Conservation (phyloP, 2,797 vertebrate species). For the Pipistrellus pipistrellus region DNA sequence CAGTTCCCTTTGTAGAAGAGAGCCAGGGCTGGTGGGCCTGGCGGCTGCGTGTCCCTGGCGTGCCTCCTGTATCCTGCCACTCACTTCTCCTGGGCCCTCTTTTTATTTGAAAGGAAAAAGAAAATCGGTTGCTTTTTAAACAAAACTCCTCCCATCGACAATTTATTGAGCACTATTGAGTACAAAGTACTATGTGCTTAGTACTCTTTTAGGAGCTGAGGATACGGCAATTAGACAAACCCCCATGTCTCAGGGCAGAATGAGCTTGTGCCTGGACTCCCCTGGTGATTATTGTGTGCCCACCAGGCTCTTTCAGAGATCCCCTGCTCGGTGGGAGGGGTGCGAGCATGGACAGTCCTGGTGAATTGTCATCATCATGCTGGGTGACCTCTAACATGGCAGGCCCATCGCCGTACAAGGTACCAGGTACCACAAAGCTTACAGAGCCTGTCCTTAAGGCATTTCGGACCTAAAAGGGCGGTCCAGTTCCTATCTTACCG, state of each 20-base stretch:
- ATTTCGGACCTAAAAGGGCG: conserved; percentile 4
- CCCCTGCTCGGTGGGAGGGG: background rate
- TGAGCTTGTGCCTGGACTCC: background rate
- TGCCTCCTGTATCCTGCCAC: background rate
- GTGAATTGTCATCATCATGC: background rate
- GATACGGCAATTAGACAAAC: background rate
- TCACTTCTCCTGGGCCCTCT: background rate
- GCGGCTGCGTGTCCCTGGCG: background rate
- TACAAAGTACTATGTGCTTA: background rate
- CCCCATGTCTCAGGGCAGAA: background rate
- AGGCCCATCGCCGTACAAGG: background rate
- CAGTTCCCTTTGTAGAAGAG: background rate
- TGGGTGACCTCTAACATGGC: background rate
- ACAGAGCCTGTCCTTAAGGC: background rate
- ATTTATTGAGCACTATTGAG: background rate
- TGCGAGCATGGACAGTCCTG: background rate
- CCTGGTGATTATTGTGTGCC: background rate
- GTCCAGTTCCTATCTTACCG: background rate
- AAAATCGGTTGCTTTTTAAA: background rate
- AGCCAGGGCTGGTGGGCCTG: background rate
- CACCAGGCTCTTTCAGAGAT: conserved; percentile 4
- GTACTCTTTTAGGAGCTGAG: background rate
- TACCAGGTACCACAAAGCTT: background rate
- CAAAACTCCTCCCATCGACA: background rate
- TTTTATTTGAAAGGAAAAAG: conserved; percentile 58